Base-by-base conservation (phyloP, 2,888 invertebrate species). In the Habrosyne pyritoides region DNA sequence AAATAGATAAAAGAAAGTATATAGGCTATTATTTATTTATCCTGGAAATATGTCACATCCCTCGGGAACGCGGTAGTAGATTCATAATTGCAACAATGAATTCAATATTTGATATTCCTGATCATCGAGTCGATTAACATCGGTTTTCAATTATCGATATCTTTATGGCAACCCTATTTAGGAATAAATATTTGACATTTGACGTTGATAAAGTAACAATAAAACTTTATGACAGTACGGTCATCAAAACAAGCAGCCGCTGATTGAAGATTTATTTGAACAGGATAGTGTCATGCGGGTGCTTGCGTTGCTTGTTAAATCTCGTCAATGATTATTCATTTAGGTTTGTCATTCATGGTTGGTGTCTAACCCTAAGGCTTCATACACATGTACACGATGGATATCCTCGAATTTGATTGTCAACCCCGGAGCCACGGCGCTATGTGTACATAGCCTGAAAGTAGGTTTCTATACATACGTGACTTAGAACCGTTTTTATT, bases 221-320 rank as follows among this genome's bases (percentile, higher is more conserved):
- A 70, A 73, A 66, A 59, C 64, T 73, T 72, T 75, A 75, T 73
- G 68, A 59, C 54, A 54, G 65, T 62, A 59, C 69, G 73, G 71
- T 70, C 64, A 69, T 21, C 50, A 53, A 53, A 30, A 53, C 30
- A 26, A 47, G 47, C 30, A 7, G 28, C 18, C 18, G 42, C 47
- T 53, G 47, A 53, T 30, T 62, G 51, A 47, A 62, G 66, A 69
- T 73, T 71, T 60, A 70, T 65, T 61, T 52, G 54, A 53, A 56
- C 28, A 50, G 50, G 50, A 50, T 18, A 50, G 21, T 2, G 50
- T n/a, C 50, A 50, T 50, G 50, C 50, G 50, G 50, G 50, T 28
- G 21, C 26, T 28, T 21, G 3, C 12, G 26, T 28, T 28, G 28
- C 5, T 0, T 18, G 28, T 50, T n/a, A 12, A 30, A 28, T 28